These are phyloP conservation scores for Anas platyrhynchos DNA, from an alignment of 2,113 vertebrate genomes.

Conservation along the genomic window DNA sequence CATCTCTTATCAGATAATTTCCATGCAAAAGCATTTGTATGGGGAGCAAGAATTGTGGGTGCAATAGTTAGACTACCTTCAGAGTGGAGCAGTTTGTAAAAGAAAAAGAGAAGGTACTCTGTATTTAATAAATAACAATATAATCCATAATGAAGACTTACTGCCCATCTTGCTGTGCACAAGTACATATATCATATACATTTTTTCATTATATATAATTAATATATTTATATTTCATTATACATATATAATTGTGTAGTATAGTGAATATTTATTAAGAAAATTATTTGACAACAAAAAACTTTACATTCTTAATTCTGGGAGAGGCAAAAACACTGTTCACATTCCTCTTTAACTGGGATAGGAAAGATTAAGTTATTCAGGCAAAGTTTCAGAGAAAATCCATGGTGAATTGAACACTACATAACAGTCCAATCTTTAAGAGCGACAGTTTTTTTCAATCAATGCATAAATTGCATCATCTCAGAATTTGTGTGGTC, in stretches of 20 bases:
- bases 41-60: accelerated
- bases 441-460: background rate
- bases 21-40: background rate
- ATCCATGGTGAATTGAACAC: background rate
- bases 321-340: background rate
- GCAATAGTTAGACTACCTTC: background rate
- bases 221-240: background rate
- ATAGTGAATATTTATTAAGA: background rate
- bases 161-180: background rate
- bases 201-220: background rate
- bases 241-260: accelerated
- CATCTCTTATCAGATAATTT: background rate
- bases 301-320: background rate
- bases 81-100: background rate
- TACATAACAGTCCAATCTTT: background rate
- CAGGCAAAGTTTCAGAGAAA: background rate
- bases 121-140: background rate
- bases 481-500: background rate
- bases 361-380: background rate
- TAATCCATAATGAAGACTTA: background rate
- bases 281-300: background rate
- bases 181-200: too few relatives aligned
- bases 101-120: background rate
- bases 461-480: accelerated
- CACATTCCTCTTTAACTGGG: background rate